Evolutionary conservation across 2,888 invertebrate genomes (phyloP).

Genomic region (Protonemura montana): DNA sequence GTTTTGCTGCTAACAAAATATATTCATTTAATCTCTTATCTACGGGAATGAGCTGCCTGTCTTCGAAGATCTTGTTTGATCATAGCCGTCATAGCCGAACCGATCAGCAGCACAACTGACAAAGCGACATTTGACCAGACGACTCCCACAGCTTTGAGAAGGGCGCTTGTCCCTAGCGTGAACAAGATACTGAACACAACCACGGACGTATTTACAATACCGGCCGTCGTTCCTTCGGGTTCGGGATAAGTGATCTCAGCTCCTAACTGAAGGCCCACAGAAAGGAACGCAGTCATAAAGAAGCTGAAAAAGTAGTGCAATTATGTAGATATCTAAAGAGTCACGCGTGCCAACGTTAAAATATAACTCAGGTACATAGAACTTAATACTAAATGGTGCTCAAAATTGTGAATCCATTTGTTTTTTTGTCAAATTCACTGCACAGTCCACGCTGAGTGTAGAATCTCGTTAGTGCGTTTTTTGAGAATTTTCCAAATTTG

Average conservation of each 20-base stretch:
- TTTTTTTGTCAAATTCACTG: too few species aligned
- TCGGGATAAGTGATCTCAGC: slow-evolving; percentile 64
- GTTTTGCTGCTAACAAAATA: too few species aligned
- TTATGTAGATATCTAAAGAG: too few species aligned
- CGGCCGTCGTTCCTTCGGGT: slow-evolving; percentile 96
- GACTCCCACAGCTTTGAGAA: slow-evolving; percentile 57
- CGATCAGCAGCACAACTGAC: slow-evolving; percentile 67
- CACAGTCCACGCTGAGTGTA: too few species aligned
- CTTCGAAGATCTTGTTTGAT: background rate
- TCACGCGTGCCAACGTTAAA: too few species aligned
- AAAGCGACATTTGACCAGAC: slow-evolving; percentile 84
- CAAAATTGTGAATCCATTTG: too few species aligned
- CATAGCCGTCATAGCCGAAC: slow-evolving; percentile 48
- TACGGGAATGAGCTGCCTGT: slow-evolving; percentile 47
- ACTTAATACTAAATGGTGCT: too few species aligned
- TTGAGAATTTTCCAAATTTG: background rate
- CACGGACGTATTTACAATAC: slow-evolving; percentile 90
- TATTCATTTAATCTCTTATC: too few species aligned
- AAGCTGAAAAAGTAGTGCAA: slow-evolving; percentile 70
- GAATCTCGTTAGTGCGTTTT: too few species aligned
- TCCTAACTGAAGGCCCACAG: slow-evolving; percentile 98
- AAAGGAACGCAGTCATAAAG: slow-evolving; percentile 99
- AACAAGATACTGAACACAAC: slow-evolving; percentile 84
- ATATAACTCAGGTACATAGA: too few species aligned
- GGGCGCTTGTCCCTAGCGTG: slow-evolving; percentile 70